A percentile compares a stretch with the other conserved stretches of the same genome.
Evolutionary conservation across 2,113 vertebrate genomes (phyloP).

Genomic region (Cygnus buccinator): DNA sequence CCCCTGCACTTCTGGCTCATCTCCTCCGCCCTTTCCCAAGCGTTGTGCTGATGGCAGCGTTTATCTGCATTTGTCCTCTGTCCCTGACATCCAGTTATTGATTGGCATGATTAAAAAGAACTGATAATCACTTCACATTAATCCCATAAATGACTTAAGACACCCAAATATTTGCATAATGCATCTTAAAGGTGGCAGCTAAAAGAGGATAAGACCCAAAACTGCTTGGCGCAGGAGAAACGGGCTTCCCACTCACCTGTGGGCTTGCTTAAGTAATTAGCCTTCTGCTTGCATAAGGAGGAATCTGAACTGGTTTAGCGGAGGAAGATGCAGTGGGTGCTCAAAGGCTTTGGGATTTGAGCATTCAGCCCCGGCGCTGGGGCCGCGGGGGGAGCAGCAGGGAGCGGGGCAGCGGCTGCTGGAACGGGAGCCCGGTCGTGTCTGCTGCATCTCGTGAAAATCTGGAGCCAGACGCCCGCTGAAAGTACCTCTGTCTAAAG

Average conservation of each 20-base stretch:
- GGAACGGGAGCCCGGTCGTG: not conserved
- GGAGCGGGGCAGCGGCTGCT: not conserved
- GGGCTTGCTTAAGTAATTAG: constrained; percentile 54
- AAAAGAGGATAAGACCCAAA: constrained; percentile 84
- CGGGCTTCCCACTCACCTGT: constrained; percentile 74
- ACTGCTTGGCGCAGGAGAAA: constrained; percentile 83
- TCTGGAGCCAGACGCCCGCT: constrained; percentile 49
- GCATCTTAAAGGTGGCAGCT: constrained; percentile 87
- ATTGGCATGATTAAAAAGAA: constrained; percentile 79
- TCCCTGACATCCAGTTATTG: constrained; percentile 66
- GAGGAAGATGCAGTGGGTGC: constrained; percentile 1
- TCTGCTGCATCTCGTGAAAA: constrained; percentile 6
- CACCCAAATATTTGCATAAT: constrained; percentile 88
- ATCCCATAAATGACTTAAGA: constrained; percentile 91
- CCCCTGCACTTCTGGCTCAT: constrained; percentile 3
- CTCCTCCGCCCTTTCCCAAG: constrained; percentile 20
- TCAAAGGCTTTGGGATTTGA: not conserved
- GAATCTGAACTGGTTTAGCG: not conserved
- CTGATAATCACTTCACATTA: constrained; percentile 83
- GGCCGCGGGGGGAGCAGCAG: not conserved
- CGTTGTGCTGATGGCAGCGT: constrained; percentile 70
- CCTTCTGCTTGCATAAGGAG: constrained; percentile 71
- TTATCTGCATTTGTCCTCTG: constrained; percentile 74
- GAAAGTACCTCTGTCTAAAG: constrained; percentile 51
- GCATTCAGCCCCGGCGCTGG: not conserved